These are phyloP conservation scores for Yasuhikotakia modesta DNA, from an alignment of 2,797 vertebrate species.

Conservation along the genomic window DNA sequence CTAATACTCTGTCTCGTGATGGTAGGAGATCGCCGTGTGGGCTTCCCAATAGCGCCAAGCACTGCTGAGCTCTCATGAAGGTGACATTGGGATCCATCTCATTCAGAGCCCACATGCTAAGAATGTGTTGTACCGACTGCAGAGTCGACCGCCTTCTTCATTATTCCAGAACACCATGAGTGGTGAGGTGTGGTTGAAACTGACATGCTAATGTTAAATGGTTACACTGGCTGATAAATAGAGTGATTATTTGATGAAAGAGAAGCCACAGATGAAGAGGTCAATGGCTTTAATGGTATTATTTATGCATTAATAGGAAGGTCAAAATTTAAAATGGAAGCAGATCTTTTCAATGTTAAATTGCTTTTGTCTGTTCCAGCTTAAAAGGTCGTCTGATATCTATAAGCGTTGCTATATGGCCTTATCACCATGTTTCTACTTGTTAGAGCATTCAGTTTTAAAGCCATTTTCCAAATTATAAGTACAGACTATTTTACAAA, in stretches of 20 bases:
- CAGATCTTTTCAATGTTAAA: too few species aligned
- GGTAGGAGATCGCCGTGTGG: constrained; percentile 45
- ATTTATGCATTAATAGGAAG: too few species aligned
- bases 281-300: not conserved
- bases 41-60: constrained; percentile 56
- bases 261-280: constrained; percentile 28
- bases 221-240: constrained; percentile 33
- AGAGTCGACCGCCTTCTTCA: constrained; percentile 73
- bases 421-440: too few species aligned
- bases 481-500: too few species aligned
- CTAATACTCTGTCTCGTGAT: constrained; percentile 57
- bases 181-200: constrained; percentile 59
- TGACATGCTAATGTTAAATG: constrained; percentile 59
- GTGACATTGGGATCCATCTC: constrained; percentile 73
- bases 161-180: constrained; percentile 67
- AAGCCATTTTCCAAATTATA: too few species aligned
- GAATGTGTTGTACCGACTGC: constrained; percentile 63
- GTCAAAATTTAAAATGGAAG: too few species aligned
- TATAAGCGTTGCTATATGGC: too few species aligned
- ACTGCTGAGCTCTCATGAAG: constrained; percentile 65
- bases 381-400: too few species aligned
- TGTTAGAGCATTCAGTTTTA: too few species aligned
- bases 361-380: too few species aligned
- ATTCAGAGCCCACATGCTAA: constrained; percentile 61
- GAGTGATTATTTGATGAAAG: constrained; percentile 21